phyloP scores from a whole-genome alignment of 1,140 invertebrate species.

The Neodiprion pinetum region DNA sequence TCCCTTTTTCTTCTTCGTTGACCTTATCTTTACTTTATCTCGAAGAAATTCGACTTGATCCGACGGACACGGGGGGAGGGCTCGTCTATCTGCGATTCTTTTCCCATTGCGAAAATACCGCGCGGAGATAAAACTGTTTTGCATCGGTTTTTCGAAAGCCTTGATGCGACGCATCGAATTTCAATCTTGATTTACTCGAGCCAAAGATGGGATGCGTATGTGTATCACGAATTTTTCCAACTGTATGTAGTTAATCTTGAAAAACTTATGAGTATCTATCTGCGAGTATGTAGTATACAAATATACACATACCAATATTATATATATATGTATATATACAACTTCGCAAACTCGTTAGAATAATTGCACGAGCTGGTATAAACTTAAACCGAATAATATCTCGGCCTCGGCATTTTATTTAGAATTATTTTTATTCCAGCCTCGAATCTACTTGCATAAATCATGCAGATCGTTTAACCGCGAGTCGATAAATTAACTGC shows the following conservation, averaged over 20 bases:
- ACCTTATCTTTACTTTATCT: not conserved
- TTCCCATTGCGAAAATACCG: not conserved
- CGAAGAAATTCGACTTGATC: no score
- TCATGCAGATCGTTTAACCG: conserved; percentile 2
- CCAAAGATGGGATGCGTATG: no score
- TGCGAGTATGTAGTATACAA: no score
- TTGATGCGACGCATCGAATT: no score
- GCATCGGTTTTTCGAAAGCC: not conserved
- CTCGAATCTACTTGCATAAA: not conserved
- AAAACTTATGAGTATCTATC: no score
- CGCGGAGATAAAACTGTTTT: not conserved
- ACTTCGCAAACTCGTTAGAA: not conserved
- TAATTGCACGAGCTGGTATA: not conserved
- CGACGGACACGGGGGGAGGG: no score
- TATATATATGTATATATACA: no score
- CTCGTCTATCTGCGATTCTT: no score
- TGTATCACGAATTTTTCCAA: no score
- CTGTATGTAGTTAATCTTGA: no score
- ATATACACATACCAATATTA: no score
- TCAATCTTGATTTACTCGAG: no score
- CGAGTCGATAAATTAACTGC: not conserved
- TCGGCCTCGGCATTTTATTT: not conserved
- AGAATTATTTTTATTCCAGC: not conserved
- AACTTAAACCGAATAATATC: not conserved
- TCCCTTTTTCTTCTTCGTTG: not conserved